These are phyloP conservation scores for Ceratothoa steindachneri DNA, from an alignment of 2,888 invertebrate species.

Conservation along the genomic window DNA sequence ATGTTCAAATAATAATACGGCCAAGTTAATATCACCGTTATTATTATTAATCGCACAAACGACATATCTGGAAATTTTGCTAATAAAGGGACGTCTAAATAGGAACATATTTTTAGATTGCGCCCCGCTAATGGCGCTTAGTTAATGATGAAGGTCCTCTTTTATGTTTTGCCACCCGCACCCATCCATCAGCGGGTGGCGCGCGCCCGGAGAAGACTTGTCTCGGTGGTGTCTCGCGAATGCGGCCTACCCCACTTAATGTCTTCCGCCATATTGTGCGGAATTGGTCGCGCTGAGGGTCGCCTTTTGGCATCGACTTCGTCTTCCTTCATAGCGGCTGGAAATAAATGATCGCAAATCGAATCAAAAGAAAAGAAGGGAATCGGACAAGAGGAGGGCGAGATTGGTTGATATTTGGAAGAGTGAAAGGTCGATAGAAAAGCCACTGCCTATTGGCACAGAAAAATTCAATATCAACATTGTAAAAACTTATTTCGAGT, in stretches of 20 bases:
- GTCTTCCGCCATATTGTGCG: slow-evolving; percentile 44
- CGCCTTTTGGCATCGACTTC: slow-evolving; percentile 17
- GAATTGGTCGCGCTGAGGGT: slow-evolving; percentile 21
- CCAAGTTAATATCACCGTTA: too few relatives aligned
- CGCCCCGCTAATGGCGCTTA: neutral
- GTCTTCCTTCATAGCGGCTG: neutral
- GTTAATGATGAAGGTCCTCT: neutral
- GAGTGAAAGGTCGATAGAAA: neutral
- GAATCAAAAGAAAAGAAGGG: neutral
- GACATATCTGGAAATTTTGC: too few relatives aligned
- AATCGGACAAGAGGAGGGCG: neutral
- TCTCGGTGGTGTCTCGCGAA: slow-evolving; percentile 4
- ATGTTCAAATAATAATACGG: too few relatives aligned
- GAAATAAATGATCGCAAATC: slow-evolving; percentile 3
- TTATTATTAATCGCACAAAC: too few relatives aligned
- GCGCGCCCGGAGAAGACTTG: neutral
- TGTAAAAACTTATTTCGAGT: too few relatives aligned
- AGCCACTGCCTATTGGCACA: too few relatives aligned
- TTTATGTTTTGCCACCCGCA: slow-evolving; percentile 10
- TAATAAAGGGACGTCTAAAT: neutral
- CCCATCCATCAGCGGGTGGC: slow-evolving; percentile 10
- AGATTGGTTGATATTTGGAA: slow-evolving; percentile 1
- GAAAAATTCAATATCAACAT: too few relatives aligned
- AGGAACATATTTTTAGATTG: neutral
- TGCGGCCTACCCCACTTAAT: slow-evolving; percentile 27